Conservation (phyloP, 2,888 invertebrate genomes). For the Pherbina coryleti region DNA sequence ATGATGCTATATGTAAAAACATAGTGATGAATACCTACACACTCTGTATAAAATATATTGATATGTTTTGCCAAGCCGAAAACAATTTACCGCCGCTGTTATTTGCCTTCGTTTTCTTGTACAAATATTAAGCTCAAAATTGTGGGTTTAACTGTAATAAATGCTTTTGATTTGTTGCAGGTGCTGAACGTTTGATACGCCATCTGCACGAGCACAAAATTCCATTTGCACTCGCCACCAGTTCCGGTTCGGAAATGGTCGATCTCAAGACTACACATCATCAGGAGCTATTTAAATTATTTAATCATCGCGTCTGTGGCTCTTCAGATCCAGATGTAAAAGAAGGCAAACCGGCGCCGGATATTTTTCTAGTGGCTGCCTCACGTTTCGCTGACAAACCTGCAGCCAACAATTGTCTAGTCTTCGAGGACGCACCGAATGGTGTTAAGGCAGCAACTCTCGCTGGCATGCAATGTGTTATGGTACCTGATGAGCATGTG, state of each 20-base stretch:
- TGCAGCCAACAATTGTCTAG: conserved; percentile 76
- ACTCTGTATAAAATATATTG: conserved; percentile 5
- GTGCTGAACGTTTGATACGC: conserved; percentile 81
- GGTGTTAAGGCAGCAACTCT: conserved; percentile 83
- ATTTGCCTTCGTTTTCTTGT: conserved; percentile 49
- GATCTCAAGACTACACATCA: conserved; percentile 78
- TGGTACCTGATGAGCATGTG: conserved; percentile 80
- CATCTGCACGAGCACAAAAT: conserved; percentile 81
- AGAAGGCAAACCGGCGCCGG: conserved; percentile 89
- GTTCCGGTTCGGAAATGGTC: conserved; percentile 81
- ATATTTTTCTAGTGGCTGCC: conserved; percentile 86
- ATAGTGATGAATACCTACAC: neutral
- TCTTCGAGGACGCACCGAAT: conserved; percentile 93
- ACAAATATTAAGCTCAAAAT: no score
- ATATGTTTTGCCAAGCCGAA: conserved; percentile 16
- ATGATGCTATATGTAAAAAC: neutral
- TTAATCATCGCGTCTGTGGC: conserved; percentile 84
- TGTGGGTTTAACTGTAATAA: no score
- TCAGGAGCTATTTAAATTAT: conserved; percentile 76
- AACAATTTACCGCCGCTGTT: conserved; percentile 33
- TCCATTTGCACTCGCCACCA: conserved; percentile 90
- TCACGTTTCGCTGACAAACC: conserved; percentile 79
- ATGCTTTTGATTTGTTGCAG: conserved; percentile 70
- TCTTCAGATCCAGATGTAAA: conserved; percentile 85
- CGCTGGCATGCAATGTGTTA: conserved; percentile 89